Evolutionary conservation across 2,113 vertebrate genomes (phyloP), one percentile per base, ranked within the genome.

Genomic region (Poeciliopsis occidentalis): DNA sequence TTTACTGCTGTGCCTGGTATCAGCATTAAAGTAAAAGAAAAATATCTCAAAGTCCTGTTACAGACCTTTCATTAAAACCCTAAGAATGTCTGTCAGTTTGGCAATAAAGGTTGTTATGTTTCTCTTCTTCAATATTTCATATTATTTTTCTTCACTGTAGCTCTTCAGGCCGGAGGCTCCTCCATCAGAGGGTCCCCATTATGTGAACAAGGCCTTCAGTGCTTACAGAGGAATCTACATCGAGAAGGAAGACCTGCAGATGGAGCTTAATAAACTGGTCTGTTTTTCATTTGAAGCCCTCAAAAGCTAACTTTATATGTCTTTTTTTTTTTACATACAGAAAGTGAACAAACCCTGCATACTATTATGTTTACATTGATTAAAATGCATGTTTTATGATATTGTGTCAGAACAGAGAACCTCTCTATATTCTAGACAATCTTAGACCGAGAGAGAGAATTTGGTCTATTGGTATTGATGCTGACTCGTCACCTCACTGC

Each of bases 171-270:
- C 95, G 3, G 94, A 95, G 34, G 92, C 93, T 30, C 91, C 92
- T 63, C 93, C 95, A 74, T 92, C 95, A n/a, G 96, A 97, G n/a
- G 98, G 97, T 51, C 95, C 96, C 62, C 95, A 98, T 69, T 97
- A 98, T 82, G 97, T 99, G 29, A 99, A 98, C 80, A 97, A 97
- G 86, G 98, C 97, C 2, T 99, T 97, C 90, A 97, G 96, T 67
- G 98, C 97, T 22, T 99, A 97, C 75, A 93, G 97, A 64, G 97
- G 97, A 63, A 96, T 97, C 90, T 99, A 97, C 90, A 97, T 99
- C 24, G 96, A 99, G 83, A 93, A 97, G 68, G 96, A 98, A 69
- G 95, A 96, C 73, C 85, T 98, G 86, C 96, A 96, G 90, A 88
- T 91, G 92, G 95, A 96, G 86, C 94, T 99, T 60, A 96, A 96